Base-by-base conservation (phyloP, 1,140 invertebrate species). In the Microvelia longipes region DNA sequence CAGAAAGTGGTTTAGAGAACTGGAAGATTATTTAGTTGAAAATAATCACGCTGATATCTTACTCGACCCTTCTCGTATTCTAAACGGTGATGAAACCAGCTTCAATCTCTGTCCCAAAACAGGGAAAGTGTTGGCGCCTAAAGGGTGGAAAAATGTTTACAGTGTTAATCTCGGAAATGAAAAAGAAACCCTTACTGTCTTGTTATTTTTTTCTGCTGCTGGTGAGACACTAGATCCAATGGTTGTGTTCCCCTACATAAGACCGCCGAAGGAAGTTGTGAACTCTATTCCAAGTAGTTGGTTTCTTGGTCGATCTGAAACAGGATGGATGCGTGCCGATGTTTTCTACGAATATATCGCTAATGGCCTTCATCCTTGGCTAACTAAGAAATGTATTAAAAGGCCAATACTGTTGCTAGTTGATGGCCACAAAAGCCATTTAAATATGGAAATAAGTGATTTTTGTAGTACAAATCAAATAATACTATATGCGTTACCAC, bases 381-480 rank as follows among this genome's bases (percentile, higher is more conserved):
- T 74, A 60, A 65, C 24, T n/a, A 61, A 71, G 65, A 74, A 69
- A 2, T 69, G 72, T 60, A 69, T 75, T 64, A 5, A n/a, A 66
- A 24, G 62, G 15, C 79, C 79, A 26, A 74, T 80, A 24, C 72
- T 77, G 25, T 73, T 81, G 24, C 81, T 79, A 76, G 60, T 81
- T 5, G 80, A 81, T 76, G 79, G 79, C 2, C 79, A 82, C 69
- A 70, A 50, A 24, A 78, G 77, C 62, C 79, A 82, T 71, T 28
- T 78, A 62, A 78, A 76, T 27, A 69, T 79, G 5, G 30, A 76
- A n/a, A 11, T 79, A 24, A 78, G 75, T 64, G 72, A 78, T 14
- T 80, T 81, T 72, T 82, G 81, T 69, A 29, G 30, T 1, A 71
- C 76, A 68, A 78, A 80, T 67, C 70, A 71, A 50, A 82, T 82